phyloP scores from a whole-genome alignment of 2,113 vertebrate genomes.

The Bubalus kerabau region DNA sequence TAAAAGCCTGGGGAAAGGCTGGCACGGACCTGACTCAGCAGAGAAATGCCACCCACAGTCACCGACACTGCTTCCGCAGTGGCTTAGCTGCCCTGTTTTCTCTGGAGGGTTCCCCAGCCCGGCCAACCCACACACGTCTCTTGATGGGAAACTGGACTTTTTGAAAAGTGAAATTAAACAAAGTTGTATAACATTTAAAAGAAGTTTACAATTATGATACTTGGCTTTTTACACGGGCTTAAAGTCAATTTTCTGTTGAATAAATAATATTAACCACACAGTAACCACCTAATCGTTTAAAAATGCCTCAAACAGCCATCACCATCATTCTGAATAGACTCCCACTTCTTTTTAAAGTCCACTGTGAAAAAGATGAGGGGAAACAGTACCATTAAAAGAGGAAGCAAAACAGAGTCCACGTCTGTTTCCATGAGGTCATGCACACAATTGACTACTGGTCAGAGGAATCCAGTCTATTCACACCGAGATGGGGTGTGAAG shows the following conservation, averaged over 20 bases:
- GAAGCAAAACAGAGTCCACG: constrained; percentile 33
- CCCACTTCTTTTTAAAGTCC: constrained; percentile 61
- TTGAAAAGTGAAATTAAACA: constrained; percentile 14
- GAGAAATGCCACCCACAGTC: constrained; percentile 75
- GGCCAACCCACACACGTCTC: neutral
- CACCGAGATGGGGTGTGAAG: neutral
- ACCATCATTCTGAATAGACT: constrained; percentile 38
- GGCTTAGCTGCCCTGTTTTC: constrained; percentile 52
- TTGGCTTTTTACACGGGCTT: neutral
- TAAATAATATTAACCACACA: constrained; percentile 50
- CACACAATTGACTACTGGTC: constrained; percentile 22
- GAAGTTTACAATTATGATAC: constrained; percentile 20
- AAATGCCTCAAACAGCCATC: constrained; percentile 49
- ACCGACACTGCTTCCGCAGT: constrained; percentile 45
- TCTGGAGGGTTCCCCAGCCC: constrained; percentile 61
- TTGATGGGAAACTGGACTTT: constrained; percentile 37
- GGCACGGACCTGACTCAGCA: constrained; percentile 72
- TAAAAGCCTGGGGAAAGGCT: constrained; percentile 43
- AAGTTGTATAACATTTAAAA: constrained; percentile 28
- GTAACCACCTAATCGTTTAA: constrained; percentile 50
- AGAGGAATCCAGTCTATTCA: neutral
- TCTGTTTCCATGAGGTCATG: constrained; percentile 50
- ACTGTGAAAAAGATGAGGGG: constrained; percentile 45
- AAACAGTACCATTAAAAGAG: constrained; percentile 54
- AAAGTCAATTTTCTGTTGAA: constrained; percentile 55